Evolutionary conservation across 1,140 invertebrate species (phyloP).

Genomic region (Ceratoteleas bidentatus): DNA sequence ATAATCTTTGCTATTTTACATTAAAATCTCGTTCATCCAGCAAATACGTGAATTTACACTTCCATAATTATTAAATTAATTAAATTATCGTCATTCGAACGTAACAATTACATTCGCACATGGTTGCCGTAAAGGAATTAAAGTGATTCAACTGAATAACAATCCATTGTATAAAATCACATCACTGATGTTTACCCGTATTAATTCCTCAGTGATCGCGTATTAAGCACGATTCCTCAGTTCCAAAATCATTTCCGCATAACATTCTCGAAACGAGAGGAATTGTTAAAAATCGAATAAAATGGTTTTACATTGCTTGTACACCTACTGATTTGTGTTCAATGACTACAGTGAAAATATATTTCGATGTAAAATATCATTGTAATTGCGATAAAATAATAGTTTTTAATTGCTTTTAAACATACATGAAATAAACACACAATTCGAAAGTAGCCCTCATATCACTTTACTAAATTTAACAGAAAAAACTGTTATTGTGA

Average conservation of each 20-base stretch:
- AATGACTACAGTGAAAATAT: too few relatives aligned
- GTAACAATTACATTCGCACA: constrained; percentile 33
- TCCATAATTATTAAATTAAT: constrained; percentile 48
- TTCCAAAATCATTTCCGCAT: constrained; percentile 24
- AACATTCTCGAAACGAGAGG: neutral
- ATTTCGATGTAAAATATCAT: too few relatives aligned
- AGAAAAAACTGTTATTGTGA: too few relatives aligned
- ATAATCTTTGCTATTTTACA: constrained; percentile 3
- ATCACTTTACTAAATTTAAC: too few relatives aligned
- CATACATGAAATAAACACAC: too few relatives aligned
- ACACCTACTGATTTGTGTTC: too few relatives aligned
- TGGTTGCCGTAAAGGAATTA: constrained; percentile 39
- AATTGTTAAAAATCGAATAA: neutral
- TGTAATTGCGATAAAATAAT: too few relatives aligned
- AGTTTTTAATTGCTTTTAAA: too few relatives aligned
- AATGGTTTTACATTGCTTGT: too few relatives aligned
- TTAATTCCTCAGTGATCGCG: constrained; percentile 42
- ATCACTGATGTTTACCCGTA: constrained; percentile 42
- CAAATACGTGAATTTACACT: constrained; percentile 23
- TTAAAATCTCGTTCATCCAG: neutral
- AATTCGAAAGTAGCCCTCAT: too few relatives aligned
- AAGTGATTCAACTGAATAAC: constrained; percentile 51
- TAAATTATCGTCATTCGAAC: constrained; percentile 32
- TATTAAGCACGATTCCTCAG: constrained; percentile 34
- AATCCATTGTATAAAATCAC: constrained; percentile 47